phyloP scores from a whole-genome alignment of 2,888 invertebrate species.

The Pemphredon lugubris region DNA sequence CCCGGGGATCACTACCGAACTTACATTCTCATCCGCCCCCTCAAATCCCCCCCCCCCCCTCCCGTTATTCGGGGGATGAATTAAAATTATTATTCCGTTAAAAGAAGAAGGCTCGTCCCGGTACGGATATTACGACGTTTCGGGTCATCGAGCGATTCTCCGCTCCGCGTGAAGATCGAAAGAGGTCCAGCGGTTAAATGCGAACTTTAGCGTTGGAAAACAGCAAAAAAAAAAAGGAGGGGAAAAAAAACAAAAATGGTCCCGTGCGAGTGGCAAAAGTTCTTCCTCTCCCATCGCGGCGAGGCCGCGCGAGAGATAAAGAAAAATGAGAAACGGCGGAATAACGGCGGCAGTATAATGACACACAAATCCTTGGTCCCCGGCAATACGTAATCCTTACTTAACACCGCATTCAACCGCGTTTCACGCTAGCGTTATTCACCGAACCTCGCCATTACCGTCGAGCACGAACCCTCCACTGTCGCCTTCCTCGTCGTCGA shows the following conservation, averaged over 20 bases:
- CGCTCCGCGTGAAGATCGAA: too few relatives aligned
- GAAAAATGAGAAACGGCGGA: neutral
- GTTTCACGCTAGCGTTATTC: constrained; percentile 16
- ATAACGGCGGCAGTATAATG: neutral
- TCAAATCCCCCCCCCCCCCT: too few relatives aligned
- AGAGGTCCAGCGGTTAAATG: too few relatives aligned
- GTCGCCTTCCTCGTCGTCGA: constrained; percentile 7
- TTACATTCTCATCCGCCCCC: too few relatives aligned
- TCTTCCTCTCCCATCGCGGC: too few relatives aligned
- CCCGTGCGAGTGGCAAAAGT: too few relatives aligned
- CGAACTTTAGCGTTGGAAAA: too few relatives aligned
- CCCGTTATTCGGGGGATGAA: too few relatives aligned
- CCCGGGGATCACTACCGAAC: neutral
- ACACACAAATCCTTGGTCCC: constrained; percentile 5
- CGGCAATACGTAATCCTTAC: constrained; percentile 23
- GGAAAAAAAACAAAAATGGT: too few relatives aligned
- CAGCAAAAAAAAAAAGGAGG: neutral
- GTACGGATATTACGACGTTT: neutral
- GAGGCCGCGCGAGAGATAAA: too few relatives aligned
- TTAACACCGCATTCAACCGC: constrained; percentile 20
- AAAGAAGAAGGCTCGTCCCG: neutral
- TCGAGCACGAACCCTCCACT: constrained; percentile 2
- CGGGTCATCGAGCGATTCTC: too few relatives aligned
- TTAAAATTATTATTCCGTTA: too few relatives aligned
- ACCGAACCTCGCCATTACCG: constrained; percentile 10